These are phyloP conservation scores for Steinernema hermaphroditum DNA, from an alignment of 2,888 invertebrate species.

Conservation along the genomic window DNA sequence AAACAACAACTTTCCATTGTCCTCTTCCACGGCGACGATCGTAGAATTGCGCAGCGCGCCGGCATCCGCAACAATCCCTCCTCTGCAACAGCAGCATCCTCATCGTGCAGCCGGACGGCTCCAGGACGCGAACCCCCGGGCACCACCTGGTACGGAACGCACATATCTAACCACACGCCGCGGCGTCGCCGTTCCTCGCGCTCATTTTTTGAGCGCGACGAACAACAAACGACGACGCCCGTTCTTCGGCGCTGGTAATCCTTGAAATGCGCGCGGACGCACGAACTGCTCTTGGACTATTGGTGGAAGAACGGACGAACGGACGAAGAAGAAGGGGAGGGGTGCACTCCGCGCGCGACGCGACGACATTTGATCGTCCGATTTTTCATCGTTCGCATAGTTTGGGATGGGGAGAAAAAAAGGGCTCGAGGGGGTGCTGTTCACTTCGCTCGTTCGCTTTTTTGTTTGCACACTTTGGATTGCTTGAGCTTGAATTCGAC, in stretches of 20 bases:
- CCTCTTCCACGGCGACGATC: too few species aligned
- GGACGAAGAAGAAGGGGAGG: neutral
- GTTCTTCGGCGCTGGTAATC: neutral
- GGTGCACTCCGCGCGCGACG: neutral
- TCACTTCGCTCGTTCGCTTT: neutral
- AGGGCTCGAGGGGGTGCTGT: neutral
- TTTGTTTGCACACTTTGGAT: conserved; percentile 1
- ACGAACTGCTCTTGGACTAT: conserved; percentile 23
- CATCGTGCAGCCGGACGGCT: too few species aligned
- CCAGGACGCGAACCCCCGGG: neutral
- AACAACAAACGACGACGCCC: conserved; percentile 3
- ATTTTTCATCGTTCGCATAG: conserved; percentile 8
- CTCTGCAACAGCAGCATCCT: neutral
- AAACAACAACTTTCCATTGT: too few species aligned
- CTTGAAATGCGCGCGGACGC: conserved; percentile 8
- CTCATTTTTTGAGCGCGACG: neutral
- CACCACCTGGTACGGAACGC: conserved; percentile 25
- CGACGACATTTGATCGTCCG: too few species aligned
- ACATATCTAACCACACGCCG: conserved; percentile 7
- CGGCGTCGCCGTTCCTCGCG: neutral
- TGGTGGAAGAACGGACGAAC: neutral
- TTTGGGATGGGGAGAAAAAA: neutral
- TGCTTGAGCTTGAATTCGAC: too few species aligned
- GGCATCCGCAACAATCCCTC: conserved; percentile 6
- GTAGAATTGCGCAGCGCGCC: too few species aligned